Evolutionary conservation across 2,888 invertebrate species (phyloP).

Genomic region (Eristalis intricaria): DNA sequence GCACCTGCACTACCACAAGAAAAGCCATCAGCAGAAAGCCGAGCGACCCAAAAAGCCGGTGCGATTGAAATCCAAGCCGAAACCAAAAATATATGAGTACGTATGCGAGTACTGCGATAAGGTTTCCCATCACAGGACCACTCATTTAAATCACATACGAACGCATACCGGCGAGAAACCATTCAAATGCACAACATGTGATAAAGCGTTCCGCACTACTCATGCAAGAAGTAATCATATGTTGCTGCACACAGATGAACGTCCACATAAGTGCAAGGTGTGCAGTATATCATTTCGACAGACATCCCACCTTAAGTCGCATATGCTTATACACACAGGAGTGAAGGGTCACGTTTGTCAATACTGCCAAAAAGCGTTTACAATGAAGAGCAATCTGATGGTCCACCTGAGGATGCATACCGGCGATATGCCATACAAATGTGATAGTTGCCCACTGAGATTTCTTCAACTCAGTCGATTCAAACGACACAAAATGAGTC

Average conservation of each 20-base stretch:
- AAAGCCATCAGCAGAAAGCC: slow-evolving; percentile 37
- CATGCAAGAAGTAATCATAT: slow-evolving; percentile 72
- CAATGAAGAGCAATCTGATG: slow-evolving; percentile 66
- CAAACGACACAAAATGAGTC: slow-evolving; percentile 65
- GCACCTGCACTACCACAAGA: slow-evolving; percentile 66
- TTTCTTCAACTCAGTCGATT: slow-evolving; percentile 67
- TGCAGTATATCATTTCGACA: slow-evolving; percentile 73
- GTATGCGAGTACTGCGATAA: slow-evolving; percentile 71
- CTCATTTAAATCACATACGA: slow-evolving; percentile 73
- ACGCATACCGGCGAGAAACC: slow-evolving; percentile 74
- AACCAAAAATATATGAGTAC: slow-evolving; percentile 12
- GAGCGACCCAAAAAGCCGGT: slow-evolving; percentile 6
- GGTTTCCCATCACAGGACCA: slow-evolving; percentile 70
- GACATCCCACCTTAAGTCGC: slow-evolving; percentile 73
- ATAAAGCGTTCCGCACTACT: slow-evolving; percentile 73
- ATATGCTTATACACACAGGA: slow-evolving; percentile 72
- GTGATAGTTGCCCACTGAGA: slow-evolving; percentile 71
- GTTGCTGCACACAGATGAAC: slow-evolving; percentile 72
- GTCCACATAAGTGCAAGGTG: slow-evolving; percentile 73
- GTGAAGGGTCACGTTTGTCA: slow-evolving; percentile 69
- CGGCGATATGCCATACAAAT: slow-evolving; percentile 72
- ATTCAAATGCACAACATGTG: slow-evolving; percentile 69
- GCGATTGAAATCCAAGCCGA: background rate
- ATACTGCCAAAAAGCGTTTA: slow-evolving; percentile 72
- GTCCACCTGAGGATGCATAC: slow-evolving; percentile 73